Conservation (phyloP, 2,888 invertebrate species). For the Sipunculus nudus region DNA sequence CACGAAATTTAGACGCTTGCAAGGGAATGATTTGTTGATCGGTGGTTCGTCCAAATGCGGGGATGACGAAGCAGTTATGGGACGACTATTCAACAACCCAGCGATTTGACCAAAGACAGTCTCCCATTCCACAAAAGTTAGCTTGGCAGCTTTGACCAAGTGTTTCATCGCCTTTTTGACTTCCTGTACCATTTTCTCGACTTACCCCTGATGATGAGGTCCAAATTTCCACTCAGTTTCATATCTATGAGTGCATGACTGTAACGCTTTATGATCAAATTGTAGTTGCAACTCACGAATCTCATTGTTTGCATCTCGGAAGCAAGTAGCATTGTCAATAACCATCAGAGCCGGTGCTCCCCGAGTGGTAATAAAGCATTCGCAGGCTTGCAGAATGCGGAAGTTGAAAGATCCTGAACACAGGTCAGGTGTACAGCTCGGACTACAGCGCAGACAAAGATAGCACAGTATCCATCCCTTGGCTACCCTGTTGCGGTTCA, state of each 20-base stretch:
- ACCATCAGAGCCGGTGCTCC: background rate
- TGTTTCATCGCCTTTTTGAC: background rate
- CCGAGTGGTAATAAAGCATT: background rate
- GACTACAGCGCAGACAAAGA: background rate
- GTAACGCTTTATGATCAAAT: background rate
- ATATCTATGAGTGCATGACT: background rate
- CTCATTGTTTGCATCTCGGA: background rate
- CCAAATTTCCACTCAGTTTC: background rate
- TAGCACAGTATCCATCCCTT: too few species aligned
- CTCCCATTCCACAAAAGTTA: background rate
- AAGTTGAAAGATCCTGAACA: background rate
- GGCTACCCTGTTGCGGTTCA: background rate
- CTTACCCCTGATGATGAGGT: background rate
- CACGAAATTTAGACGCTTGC: background rate
- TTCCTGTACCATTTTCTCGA: background rate
- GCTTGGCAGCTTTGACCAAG: background rate
- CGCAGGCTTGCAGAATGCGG: background rate
- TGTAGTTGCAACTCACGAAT: background rate
- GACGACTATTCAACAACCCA: background rate
- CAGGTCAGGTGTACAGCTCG: slow-evolving; percentile 1
- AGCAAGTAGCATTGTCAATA: background rate
- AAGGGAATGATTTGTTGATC: background rate
- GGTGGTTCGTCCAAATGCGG: background rate
- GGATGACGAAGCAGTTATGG: background rate
- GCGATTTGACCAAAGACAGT: background rate